Base-by-base conservation (phyloP, 2,797 vertebrate species). In the Bucorvus abyssinicus region DNA sequence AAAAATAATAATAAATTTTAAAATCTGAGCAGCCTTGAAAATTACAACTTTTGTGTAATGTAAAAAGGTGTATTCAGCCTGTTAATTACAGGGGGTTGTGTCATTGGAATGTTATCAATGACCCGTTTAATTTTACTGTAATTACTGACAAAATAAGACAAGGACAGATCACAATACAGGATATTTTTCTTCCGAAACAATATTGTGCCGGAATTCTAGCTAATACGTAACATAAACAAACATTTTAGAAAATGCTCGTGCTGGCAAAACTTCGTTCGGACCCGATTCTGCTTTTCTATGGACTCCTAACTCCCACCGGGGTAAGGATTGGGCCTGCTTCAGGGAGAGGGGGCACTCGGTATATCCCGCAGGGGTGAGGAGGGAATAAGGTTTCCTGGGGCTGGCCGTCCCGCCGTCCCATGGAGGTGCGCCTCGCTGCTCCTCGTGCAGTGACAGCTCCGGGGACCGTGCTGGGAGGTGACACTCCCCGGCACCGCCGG, bases 91-190 rank as follows among this genome's bases (percentile, higher is more conserved):
- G 94, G 75, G 95, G 82, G 10, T 83, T 95, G 91, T 97, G 94
- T 95, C 93, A 94, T 74, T 97, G 96, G 95, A 96, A 96, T 94
- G 95, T 96, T 96, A 95, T 90, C 97, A 94, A 97, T 97, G 93
- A 97, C 96, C 96, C 89, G 52, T 94, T 97, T 97, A 92, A 97
- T 97, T 97, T 97, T 94, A 92, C 85, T 88, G 61, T 95, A 97
- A 98, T 97, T 97, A 93, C 96, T 96, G 97, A 97, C 96, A 96
- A 96, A 97, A 96, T 93, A 95, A 97, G 96, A 93, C 94, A 83
- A 92, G 90, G 92, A 32, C 76, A 90, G 94, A 96, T 95, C 96
- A 96, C 97, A 97, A 97, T 96, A 95, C 65, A 57, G 95, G 90
- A 68, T 94, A 93, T 94, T 97, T 87, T 86, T 94, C 87, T 96